phyloP scores from a whole-genome alignment of 1,140 invertebrate genomes.

The Microplitis mediator region DNA sequence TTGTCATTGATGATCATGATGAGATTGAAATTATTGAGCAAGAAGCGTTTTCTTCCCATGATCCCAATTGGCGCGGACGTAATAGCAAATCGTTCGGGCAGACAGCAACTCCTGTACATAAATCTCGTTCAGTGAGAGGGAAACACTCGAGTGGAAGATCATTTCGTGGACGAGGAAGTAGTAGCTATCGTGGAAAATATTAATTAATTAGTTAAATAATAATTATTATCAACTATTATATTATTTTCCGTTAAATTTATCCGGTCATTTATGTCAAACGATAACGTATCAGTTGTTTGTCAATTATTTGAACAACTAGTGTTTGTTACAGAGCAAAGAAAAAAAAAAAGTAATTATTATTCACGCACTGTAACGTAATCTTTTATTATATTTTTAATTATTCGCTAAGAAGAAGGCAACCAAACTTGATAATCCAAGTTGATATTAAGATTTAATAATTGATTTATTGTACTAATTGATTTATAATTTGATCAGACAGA shows the following conservation, averaged over 20 bases:
- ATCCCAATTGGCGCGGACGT: constrained; percentile 37
- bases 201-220: constrained; percentile 18
- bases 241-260: neutral
- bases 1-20: constrained; percentile 42
- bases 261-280: neutral
- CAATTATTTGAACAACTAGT: neutral
- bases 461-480: neutral
- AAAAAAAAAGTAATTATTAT: neutral
- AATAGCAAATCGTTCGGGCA: constrained; percentile 30
- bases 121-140: constrained; percentile 36
- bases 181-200: constrained; percentile 42
- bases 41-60: constrained; percentile 37
- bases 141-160: constrained; percentile 36
- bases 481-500: no score
- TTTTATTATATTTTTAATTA: no score
- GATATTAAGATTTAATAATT: neutral
- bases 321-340: no score
- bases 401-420: no score
- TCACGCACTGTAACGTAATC: no score
- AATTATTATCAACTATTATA: neutral
- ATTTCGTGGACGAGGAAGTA: constrained; percentile 33
- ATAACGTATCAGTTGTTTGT: neutral
- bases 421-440: no score
- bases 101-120: constrained; percentile 23
- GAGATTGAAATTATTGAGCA: constrained; percentile 39